Evolutionary conservation across 2,888 invertebrate genomes (phyloP).

Genomic region (Stenolophus ochropezus): DNA sequence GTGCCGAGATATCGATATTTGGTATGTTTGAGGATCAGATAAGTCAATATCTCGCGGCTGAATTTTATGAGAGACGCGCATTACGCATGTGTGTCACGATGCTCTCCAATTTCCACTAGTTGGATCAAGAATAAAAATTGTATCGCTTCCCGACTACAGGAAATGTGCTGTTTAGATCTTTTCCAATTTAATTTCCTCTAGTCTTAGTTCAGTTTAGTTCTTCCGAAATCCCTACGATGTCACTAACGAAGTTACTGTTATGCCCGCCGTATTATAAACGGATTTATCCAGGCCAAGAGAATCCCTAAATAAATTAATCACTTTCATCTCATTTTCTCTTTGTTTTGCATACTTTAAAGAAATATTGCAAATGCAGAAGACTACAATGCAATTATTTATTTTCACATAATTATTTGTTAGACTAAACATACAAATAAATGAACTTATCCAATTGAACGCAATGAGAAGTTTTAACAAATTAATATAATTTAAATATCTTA

Average conservation of each 20-base stretch:
- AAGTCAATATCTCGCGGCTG: constrained; percentile 55
- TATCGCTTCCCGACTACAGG: constrained; percentile 36
- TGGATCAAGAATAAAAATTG: constrained; percentile 47
- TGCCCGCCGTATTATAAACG: neutral
- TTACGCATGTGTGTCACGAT: constrained; percentile 56
- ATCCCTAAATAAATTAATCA: neutral
- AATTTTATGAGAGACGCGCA: constrained; percentile 55
- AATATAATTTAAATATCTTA: too few species aligned
- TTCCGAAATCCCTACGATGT: constrained; percentile 3
- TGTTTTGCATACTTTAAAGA: neutral
- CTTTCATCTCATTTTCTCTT: neutral
- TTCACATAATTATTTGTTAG: neutral
- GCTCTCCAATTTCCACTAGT: constrained; percentile 42
- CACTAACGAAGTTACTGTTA: neutral
- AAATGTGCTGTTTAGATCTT: constrained; percentile 41
- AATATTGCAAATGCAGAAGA: neutral
- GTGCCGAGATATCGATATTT: constrained; percentile 42
- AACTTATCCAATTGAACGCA: too few species aligned
- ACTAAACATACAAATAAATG: too few species aligned
- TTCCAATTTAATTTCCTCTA: constrained; percentile 42
- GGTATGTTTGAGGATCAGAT: constrained; percentile 54
- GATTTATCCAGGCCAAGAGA: neutral
- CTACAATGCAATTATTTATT: neutral
- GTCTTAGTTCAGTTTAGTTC: constrained; percentile 27
- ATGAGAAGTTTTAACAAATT: too few species aligned